These are phyloP conservation scores for Lutjanus erythropterus DNA, from an alignment of 2,113 vertebrate species.

Conservation along the genomic window DNA sequence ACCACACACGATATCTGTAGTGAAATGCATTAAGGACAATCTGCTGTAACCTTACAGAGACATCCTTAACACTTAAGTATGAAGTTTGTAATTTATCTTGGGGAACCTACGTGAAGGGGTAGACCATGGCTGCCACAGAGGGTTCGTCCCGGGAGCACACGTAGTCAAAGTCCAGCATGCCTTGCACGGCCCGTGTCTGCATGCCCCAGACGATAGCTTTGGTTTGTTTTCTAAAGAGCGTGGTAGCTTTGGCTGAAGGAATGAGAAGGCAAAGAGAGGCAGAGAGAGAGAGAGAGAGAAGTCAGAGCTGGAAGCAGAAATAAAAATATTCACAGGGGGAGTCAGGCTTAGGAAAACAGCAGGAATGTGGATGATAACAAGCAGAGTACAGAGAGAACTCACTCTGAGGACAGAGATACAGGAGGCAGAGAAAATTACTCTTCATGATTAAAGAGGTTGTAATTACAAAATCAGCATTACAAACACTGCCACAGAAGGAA, in stretches of 20 bases:
- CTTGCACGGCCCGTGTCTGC: constrained; percentile 98
- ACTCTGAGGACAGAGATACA: constrained; percentile 26
- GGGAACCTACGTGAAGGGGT: constrained; percentile 94
- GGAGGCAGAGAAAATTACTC: constrained; percentile 45
- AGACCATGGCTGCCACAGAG: constrained; percentile 97
- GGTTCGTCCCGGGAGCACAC: constrained; percentile 95
- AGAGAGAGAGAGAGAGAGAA: neutral
- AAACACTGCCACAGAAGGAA: neutral
- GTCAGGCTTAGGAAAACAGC: constrained; percentile 36
- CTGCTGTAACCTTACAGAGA: neutral
- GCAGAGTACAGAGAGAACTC: constrained; percentile 25
- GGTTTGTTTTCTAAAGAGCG: constrained; percentile 93
- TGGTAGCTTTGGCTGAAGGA: constrained; percentile 87
- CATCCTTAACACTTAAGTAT: neutral
- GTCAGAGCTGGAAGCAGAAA: constrained; percentile 21
- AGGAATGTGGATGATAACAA: constrained; percentile 26
- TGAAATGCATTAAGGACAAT: neutral
- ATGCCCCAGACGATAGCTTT: constrained; percentile 99
- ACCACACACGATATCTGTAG: neutral
- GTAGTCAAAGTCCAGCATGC: constrained; percentile 99
- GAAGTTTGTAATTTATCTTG: neutral
- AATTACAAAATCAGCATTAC: neutral
- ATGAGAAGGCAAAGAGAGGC: neutral
- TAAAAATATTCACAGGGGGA: neutral
- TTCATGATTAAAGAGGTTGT: neutral